Evolutionary conservation across 2,888 invertebrate genomes (phyloP).

Genomic region (Patella ulyssiponensis): DNA sequence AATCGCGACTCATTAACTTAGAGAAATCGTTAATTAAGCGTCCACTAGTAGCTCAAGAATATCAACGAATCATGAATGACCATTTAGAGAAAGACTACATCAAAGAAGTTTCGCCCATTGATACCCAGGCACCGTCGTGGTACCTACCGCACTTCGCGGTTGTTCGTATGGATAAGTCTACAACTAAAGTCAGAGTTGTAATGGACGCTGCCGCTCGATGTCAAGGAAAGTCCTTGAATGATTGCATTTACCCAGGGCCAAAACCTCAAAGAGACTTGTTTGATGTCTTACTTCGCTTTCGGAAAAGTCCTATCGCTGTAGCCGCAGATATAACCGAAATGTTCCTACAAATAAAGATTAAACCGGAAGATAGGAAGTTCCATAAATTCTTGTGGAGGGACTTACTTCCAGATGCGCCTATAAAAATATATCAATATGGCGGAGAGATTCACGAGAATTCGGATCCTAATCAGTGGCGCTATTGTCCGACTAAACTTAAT

Average conservation of each 20-base stretch:
- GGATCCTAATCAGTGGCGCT: constrained; percentile 27
- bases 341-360: background rate
- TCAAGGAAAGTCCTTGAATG: too few species aligned
- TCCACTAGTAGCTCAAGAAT: background rate
- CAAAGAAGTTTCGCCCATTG: background rate
- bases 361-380: background rate
- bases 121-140: too few species aligned
- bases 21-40: background rate
- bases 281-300: background rate
- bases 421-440: background rate
- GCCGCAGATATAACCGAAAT: background rate
- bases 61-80: background rate
- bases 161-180: background rate
- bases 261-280: background rate
- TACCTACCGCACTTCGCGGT: constrained; percentile 5
- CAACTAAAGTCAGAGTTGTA: background rate
- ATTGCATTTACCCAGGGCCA: background rate
- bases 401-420: background rate
- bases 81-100: background rate
- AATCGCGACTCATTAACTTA: background rate
- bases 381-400: constrained; percentile 11
- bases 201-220: background rate
- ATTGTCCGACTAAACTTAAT: constrained; percentile 25
- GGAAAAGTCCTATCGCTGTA: background rate
- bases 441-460: constrained; percentile 26